Evolutionary conservation across 2,113 vertebrate species (phyloP), one percentile per base, ranked within the genome.

Genomic region (Dasyornis broadbenti): DNA sequence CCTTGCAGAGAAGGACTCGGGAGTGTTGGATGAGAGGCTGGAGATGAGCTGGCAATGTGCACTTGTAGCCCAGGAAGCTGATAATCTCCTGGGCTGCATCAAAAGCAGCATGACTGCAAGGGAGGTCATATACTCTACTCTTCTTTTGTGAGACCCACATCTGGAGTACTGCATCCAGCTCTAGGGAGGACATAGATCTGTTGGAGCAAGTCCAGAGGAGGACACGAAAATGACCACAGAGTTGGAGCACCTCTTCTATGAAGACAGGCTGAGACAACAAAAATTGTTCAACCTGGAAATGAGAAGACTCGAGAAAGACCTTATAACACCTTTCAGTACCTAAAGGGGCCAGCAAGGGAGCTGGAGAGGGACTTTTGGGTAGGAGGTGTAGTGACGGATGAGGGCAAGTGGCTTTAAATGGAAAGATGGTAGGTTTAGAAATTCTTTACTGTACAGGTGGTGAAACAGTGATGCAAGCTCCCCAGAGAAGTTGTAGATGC

Each of bases 1-100:
- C n/a, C 28, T 53, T 66, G 52, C 22, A 66, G 50, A 39, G 10
- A 40, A 40, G 37, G 52, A 39, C 8, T 26, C 40, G 33, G 7
- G 6, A 27, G 7, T n/a, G 23, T 13, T 40, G 24, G 15, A 23
- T 50, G 18, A 72, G 35, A 37, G 8, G 22, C 14, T 59, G 14
- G 22, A 28, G 21, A 39, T 26, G 20, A 75, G 4, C 3, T 9
- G n/a, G 15, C 19, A 59, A 52, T 8, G 15, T 21, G 39, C 0
- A 0, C 13, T 28, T 59, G 19, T 19, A 73, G 19, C 8, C 10
- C 28, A 52, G 23, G 40, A 39, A 73, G 13, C 15, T 0, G 2
- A 45, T 30, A 0, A 0, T 52, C 13, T 52, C 68, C 37, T 66
- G 28, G 10, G 3, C 15, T 20, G 23, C 6, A 59, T n/a, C 37